These are phyloP conservation scores for Limanda limanda DNA, from an alignment of 2,113 vertebrate species.

Conservation along the genomic window DNA sequence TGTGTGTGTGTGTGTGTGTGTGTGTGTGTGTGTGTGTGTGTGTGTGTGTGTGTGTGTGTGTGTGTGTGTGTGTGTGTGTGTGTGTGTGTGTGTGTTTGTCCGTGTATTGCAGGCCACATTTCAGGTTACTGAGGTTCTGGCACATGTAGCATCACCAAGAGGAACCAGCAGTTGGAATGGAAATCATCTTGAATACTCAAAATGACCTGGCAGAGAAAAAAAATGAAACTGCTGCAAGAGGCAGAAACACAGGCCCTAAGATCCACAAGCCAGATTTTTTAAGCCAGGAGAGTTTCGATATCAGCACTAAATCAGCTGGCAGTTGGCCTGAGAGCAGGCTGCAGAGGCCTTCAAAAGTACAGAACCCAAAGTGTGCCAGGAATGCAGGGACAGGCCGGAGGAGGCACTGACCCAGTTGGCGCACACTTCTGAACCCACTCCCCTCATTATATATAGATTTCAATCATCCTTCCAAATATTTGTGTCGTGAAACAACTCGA, in stretches of 20 bases:
- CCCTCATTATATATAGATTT: slow-evolving; percentile 50
- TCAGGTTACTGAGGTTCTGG: slow-evolving; percentile 34
- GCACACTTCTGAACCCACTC: slow-evolving; percentile 43
- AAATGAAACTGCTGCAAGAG: not conserved
- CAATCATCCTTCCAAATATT: slow-evolving; percentile 28
- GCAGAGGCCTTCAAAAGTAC: not conserved
- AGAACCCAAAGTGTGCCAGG: slow-evolving; percentile 13
- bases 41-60: slow-evolving; percentile 17
- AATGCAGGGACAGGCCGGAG: slow-evolving; percentile 24
- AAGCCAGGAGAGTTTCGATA: not conserved
- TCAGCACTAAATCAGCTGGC: slow-evolving; percentile 4
- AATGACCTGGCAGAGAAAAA: slow-evolving; percentile 8
- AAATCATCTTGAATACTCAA: slow-evolving; percentile 42
- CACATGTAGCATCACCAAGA: slow-evolving; percentile 24
- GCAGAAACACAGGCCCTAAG: not conserved
- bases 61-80: slow-evolving; percentile 6
- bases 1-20: slow-evolving; percentile 1
- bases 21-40: slow-evolving; percentile 6
- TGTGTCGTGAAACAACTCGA: not conserved
- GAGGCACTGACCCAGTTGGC: slow-evolving; percentile 56
- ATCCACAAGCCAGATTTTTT: slow-evolving; percentile 3
- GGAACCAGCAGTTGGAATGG: slow-evolving; percentile 44
- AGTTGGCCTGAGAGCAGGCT: not conserved
- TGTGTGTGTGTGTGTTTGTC: slow-evolving; percentile 3
- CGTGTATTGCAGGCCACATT: slow-evolving; percentile 19